Base-by-base conservation (phyloP, 2,113 vertebrate genomes). In the Eupsittula cactorum region DNA sequence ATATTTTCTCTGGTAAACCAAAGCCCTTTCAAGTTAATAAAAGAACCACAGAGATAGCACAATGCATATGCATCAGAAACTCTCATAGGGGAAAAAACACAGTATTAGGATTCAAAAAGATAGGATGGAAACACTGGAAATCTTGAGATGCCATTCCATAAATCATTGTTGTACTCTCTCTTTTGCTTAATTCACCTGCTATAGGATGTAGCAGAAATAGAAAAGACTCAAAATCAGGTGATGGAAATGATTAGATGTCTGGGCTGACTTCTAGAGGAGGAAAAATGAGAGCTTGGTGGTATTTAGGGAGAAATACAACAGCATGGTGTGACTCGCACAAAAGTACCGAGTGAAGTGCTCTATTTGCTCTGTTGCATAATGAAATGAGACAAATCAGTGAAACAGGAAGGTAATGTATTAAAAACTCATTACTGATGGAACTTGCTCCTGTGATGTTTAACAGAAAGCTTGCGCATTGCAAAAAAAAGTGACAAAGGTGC, bases 401-500 rank as follows among this genome's bases (percentile, higher is more conserved):
- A 88, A 83, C 4, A 35, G 27, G 62, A 71, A 35, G n/a, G 25
- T 57, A 82, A 82, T 31, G 14, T 44, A 73, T 59, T 85, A 67
- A 12, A 88, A 82, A 53, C 16, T 6, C 27, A 11, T 68, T 68
- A 60, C 47, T 41, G 79, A 67, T 59, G 25, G 37, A 85, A 29
- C 13, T 86, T 92, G 68, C 20, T 75, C 37, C 31, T 65, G 8
- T 33, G 39, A 57, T 62, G 37, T 37, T 73, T 57, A 85, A 77
- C n/a, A 74, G 68, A 86, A 80, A 80, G 46, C 42, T 31, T 80
- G 42, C 16, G 20, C 46, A 39, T 23, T 88, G 31, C 16, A 29
- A 42, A 60, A 42, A 60, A 63, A 31, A 3, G 47, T 20, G n/a
- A 41, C 2, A 24, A 84, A 92, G 5, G 2, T 0, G 1, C 2